Percentiles rank a stretch among this genome's conserved stretches.
Evolutionary conservation across 2,113 vertebrate genomes (phyloP).

Genomic region (Megaceryle maxima): DNA sequence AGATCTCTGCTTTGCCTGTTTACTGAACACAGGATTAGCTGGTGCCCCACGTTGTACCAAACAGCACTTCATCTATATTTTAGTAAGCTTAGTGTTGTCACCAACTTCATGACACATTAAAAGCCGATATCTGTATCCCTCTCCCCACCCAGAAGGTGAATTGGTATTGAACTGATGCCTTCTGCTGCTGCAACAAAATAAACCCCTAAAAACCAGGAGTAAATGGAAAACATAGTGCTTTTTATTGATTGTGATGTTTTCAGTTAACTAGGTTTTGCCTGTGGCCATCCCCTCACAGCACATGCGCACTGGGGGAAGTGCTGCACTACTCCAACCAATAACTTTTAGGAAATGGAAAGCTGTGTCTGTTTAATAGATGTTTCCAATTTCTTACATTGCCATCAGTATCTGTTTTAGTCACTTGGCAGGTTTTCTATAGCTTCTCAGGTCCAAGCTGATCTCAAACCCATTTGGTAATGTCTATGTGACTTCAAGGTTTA

Average conservation of each 20-base stretch:
- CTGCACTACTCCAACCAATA: slow-evolving; percentile 5
- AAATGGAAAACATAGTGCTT: slow-evolving; percentile 69
- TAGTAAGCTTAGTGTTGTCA: not conserved
- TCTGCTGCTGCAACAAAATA: slow-evolving; percentile 64
- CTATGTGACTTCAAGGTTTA: slow-evolving; percentile 26
- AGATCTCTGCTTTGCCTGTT: not conserved
- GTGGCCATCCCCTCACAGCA: not conserved
- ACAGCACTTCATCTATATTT: not conserved
- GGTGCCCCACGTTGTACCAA: not conserved
- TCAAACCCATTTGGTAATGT: slow-evolving; percentile 59
- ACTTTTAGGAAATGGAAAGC: slow-evolving; percentile 57
- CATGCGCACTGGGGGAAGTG: not conserved
- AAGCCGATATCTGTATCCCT: slow-evolving; percentile 18
- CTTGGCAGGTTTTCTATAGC: slow-evolving; percentile 47
- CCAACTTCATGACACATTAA: slow-evolving; percentile 26
- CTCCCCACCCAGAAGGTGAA: slow-evolving; percentile 58
- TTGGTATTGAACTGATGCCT: slow-evolving; percentile 64
- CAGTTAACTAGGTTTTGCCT: slow-evolving; percentile 56
- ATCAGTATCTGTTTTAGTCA: slow-evolving; percentile 54
- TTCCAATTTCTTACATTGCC: slow-evolving; percentile 67
- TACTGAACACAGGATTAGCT: not conserved
- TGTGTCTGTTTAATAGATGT: slow-evolving; percentile 67
- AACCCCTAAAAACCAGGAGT: slow-evolving; percentile 54
- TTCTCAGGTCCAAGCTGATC: slow-evolving; percentile 43
- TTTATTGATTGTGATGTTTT: slow-evolving; percentile 70